Evolutionary conservation across 1,140 invertebrate genomes (phyloP).

Genomic region (Platyscapa corneri): DNA sequence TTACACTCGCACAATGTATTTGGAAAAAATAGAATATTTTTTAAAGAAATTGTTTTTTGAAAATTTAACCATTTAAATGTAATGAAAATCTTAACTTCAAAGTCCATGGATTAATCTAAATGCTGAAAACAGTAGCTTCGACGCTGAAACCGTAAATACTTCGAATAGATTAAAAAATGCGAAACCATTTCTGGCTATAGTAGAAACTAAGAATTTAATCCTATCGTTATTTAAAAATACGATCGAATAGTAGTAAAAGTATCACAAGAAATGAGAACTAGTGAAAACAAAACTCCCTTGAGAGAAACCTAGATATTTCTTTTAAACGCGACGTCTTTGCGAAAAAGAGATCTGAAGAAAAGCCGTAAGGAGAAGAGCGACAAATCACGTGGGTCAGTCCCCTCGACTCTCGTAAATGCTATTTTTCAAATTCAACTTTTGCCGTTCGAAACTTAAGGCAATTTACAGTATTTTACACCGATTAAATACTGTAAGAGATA

Average conservation of each 20-base stretch:
- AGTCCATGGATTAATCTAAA: too few species aligned
- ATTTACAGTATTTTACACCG: background rate
- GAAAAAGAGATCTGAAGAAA: background rate
- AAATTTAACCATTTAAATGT: too few species aligned
- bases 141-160: background rate
- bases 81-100: too few species aligned
- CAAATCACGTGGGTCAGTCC: slow-evolving; percentile 42
- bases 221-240: slow-evolving; percentile 9
- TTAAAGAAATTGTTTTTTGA: too few species aligned
- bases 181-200: background rate
- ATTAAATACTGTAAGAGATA: background rate
- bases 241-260: background rate
- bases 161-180: background rate
- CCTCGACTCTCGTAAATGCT: slow-evolving; percentile 38
- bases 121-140: background rate
- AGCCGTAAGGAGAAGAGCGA: slow-evolving; percentile 15
- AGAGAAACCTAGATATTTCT: slow-evolving; percentile 1
- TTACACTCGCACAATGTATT: too few species aligned
- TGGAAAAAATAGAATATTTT: too few species aligned
- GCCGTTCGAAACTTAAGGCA: background rate
- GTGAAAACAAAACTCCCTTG: slow-evolving; percentile 1
- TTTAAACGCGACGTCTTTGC: background rate
- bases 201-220: background rate
- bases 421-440: slow-evolving; percentile 49
- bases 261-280: background rate